Base-by-base conservation (phyloP, 2,113 vertebrate species). In the Cairina moschata region DNA sequence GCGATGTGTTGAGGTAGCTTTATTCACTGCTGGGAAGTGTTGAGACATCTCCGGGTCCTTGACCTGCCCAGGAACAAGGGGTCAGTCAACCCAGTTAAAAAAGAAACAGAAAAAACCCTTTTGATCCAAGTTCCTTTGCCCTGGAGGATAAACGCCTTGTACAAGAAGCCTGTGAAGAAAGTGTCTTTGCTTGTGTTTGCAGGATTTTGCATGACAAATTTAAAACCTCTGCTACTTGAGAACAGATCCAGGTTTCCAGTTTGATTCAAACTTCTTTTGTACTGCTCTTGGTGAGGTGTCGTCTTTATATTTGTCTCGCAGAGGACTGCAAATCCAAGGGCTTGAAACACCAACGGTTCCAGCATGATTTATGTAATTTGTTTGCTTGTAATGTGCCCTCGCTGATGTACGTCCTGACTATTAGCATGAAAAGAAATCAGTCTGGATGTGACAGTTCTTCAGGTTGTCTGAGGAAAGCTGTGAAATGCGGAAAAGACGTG, bases 391-490 rank as follows among this genome's bases (percentile, higher is more conserved):
- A 42, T 77, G 38, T 88, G 83, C 38, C 58, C 60, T 96, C 1
- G 0, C 46, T 80, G 65, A 40, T 83, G 60, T 69, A 68, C 50
- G 29, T 82, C 58, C 48, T 84, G 82, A 25, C 58, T 76, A 5
- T 59, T 76, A 89, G 67, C 0, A 0, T 92, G 73, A 75, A 75
- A 69, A 79, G 71, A 89, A 88, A 52, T 60, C 2, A 6, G 68
- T 79, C 55, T 74, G 74, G 66, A 83, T 67, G 38, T 79, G 78
- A 77, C 83, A 59, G 74, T 38, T 68, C 74, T 86, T 84, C 6
- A 34, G 36, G 83, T 96, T 94, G 62, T 90, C 83, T 91, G 81
- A 76, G 59, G 91, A 92, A 82, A 69, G 23, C 80, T 86, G 63
- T 75, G 76, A 73, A 9, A 21, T 17, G 52, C 42, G 52, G 68